Evolutionary conservation across 2,888 invertebrate genomes (phyloP).

Genomic region (Scaptomyza flava): DNA sequence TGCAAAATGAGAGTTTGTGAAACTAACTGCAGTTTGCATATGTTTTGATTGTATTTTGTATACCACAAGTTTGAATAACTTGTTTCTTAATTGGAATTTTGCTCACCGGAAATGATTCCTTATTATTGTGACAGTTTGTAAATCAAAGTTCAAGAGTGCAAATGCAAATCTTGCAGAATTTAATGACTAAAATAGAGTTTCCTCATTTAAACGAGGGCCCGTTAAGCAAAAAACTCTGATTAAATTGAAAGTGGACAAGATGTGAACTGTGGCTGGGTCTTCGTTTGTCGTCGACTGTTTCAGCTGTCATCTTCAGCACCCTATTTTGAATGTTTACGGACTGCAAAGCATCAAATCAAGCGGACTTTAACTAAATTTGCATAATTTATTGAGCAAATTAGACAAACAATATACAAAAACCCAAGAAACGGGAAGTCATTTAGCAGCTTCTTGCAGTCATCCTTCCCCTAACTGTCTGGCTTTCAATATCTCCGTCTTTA

Average conservation of each 20-base stretch:
- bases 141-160: conserved; percentile 15
- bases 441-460: conserved; percentile 35
- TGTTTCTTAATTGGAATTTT: too few species aligned
- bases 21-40: too few species aligned
- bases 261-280: not conserved
- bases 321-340: conserved; percentile 17
- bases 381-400: conserved; percentile 57
- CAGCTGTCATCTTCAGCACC: conserved; percentile 25
- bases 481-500: not conserved
- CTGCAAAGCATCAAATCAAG: conserved; percentile 31
- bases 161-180: conserved; percentile 9
- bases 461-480: not conserved
- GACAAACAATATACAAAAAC: conserved; percentile 32
- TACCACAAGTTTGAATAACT: too few species aligned
- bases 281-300: conserved; percentile 1
- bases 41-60: too few species aligned
- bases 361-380: conserved; percentile 51
- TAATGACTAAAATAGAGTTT: conserved; percentile 32
- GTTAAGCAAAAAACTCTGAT: conserved; percentile 31
- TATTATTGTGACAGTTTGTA: not conserved
- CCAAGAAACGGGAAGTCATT: conserved; percentile 51
- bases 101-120: not conserved
- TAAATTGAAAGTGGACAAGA: conserved; percentile 9
- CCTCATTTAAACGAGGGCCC: conserved; percentile 34
- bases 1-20: too few species aligned